Evolutionary conservation across 2,888 invertebrate species (phyloP).

Genomic region (Kryphioiulus occultus): DNA sequence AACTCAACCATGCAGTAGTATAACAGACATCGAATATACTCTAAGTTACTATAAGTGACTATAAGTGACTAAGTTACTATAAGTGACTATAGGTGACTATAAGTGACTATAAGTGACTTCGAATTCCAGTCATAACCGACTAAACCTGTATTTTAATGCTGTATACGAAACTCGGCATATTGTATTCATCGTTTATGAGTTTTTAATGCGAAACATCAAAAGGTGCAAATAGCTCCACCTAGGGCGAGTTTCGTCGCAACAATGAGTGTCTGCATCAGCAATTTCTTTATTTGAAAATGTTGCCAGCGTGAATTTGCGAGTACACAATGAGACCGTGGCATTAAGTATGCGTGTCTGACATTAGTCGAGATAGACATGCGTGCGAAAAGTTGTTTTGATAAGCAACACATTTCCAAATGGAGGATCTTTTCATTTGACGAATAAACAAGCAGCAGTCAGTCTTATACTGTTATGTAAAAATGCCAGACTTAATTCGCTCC

Average conservation of each 20-base stretch:
- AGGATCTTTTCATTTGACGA: conserved; percentile 25
- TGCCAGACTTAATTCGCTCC: not conserved
- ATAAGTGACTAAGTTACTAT: too few relatives aligned
- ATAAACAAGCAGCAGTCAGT: conserved; percentile 30
- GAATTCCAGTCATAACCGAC: too few relatives aligned
- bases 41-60: too few relatives aligned
- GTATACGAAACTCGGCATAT: not conserved
- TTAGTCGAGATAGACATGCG: not conserved
- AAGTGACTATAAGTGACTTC: too few relatives aligned
- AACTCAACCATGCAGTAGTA: too few relatives aligned
- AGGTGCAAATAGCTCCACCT: conserved; percentile 33
- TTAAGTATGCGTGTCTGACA: not conserved
- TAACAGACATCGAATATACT: too few relatives aligned
- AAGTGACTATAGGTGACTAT: too few relatives aligned
- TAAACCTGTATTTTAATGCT: not conserved
- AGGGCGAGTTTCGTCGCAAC: not conserved
- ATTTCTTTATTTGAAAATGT: conserved; percentile 5
- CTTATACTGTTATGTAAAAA: conserved; percentile 8
- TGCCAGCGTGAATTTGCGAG: not conserved
- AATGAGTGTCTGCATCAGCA: not conserved
- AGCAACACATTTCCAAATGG: conserved; percentile 26
- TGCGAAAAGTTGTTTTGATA: conserved; percentile 26
- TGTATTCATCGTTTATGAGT: not conserved
- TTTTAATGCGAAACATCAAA: not conserved
- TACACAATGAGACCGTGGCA: not conserved